phyloP scores from a whole-genome alignment of 1,140 invertebrate species.

The Aphis gossypii region DNA sequence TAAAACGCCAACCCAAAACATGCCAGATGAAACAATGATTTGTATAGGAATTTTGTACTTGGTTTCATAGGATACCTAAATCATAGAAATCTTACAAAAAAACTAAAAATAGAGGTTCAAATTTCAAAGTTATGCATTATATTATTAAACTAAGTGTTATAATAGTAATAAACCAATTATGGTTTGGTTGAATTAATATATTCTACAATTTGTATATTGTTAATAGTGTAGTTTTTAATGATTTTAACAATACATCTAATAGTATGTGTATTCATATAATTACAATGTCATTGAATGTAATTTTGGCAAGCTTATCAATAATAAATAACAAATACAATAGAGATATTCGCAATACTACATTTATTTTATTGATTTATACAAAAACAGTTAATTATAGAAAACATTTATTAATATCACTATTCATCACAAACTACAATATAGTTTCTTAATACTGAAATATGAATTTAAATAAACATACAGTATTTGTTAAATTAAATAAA shows the following conservation, averaged over 20 bases:
- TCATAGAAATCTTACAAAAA: background rate
- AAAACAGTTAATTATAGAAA: conserved; percentile 3
- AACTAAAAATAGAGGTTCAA: background rate
- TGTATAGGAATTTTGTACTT: background rate
- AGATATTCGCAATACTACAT: background rate
- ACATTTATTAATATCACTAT: conserved; percentile 1
- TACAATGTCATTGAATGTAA: background rate
- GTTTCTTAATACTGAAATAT: background rate
- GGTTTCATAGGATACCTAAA: background rate
- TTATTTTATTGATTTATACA: background rate
- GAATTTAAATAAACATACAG: background rate
- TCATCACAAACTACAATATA: background rate
- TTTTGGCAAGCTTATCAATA: background rate
- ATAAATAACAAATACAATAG: background rate
- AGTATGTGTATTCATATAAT: background rate
- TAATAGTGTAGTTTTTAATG: background rate
- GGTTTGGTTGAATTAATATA: background rate
- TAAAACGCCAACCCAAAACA: background rate
- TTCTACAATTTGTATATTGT: background rate
- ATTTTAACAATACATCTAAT: background rate
- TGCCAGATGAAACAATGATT: background rate
- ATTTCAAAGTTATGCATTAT: background rate
- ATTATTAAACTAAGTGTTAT: background rate
- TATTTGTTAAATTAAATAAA: background rate
- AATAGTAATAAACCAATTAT: background rate